Evolutionary conservation across 2,113 vertebrate species (phyloP).

Genomic region (Formicarius rufipectus): DNA sequence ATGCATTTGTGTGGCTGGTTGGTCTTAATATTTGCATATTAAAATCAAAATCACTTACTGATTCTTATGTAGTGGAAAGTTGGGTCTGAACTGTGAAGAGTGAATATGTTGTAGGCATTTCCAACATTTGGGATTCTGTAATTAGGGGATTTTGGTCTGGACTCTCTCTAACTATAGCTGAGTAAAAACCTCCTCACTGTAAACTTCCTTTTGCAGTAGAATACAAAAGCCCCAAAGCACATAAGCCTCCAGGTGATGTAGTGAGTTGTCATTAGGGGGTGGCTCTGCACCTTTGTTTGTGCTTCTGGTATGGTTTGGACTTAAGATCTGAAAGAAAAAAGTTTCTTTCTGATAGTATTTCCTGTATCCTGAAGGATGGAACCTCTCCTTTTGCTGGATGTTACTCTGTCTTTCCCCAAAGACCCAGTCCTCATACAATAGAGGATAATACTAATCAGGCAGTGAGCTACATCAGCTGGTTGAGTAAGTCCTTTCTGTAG

Average conservation of each 20-base stretch:
- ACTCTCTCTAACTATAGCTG: background rate
- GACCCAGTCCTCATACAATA: background rate
- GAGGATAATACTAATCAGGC: background rate
- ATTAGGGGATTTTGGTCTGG: background rate
- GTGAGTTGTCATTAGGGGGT: background rate
- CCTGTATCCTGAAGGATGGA: background rate
- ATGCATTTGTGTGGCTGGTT: background rate
- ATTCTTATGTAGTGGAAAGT: background rate
- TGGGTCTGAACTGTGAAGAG: background rate
- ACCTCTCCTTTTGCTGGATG: background rate
- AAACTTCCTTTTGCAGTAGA: background rate
- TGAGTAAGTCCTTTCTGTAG: background rate
- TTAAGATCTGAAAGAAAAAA: background rate
- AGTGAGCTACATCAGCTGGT: constrained; percentile 2
- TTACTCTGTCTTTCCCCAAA: background rate
- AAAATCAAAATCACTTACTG: background rate
- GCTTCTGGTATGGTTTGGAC: background rate
- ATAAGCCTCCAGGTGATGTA: background rate
- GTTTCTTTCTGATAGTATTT: background rate
- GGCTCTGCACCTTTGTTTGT: background rate
- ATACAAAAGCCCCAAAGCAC: background rate
- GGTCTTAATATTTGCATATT: background rate
- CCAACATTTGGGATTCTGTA: background rate
- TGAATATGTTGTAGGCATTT: background rate
- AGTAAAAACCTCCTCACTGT: background rate